Percentiles rank a stretch among this genome's conserved stretches.
phyloP scores from a whole-genome alignment of 2,113 vertebrate species.

The Seriola quinqueradiata region DNA sequence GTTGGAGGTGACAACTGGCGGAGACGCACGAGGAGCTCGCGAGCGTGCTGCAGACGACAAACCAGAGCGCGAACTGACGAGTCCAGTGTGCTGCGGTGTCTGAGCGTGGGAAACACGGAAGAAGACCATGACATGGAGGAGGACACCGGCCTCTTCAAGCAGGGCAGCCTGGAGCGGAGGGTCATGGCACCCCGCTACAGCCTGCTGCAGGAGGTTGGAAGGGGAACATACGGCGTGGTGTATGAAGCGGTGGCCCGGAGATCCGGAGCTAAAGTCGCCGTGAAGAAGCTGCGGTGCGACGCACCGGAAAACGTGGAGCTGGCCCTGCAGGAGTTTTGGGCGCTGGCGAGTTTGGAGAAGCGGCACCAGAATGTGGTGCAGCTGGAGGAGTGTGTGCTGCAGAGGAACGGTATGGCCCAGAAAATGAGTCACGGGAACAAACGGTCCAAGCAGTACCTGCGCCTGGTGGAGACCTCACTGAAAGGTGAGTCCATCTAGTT shows the following conservation, averaged over 20 bases:
- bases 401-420: slow-evolving; percentile 92
- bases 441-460: slow-evolving; percentile 91
- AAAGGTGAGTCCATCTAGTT: slow-evolving; percentile 83
- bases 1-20: slow-evolving; percentile 48
- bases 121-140: slow-evolving; percentile 70
- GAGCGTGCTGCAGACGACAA: slow-evolving; percentile 47
- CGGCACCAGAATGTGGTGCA: slow-evolving; percentile 93
- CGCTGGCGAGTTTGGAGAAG: slow-evolving; percentile 90
- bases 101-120: slow-evolving; percentile 73
- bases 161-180: slow-evolving; percentile 52
- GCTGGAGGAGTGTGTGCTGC: slow-evolving; percentile 95
- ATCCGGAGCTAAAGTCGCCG: slow-evolving; percentile 89
- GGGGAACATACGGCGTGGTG: slow-evolving; percentile 96
- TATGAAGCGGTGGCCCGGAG: slow-evolving; percentile 90
- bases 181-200: slow-evolving; percentile 86
- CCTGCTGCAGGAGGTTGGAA: slow-evolving; percentile 91
- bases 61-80: slow-evolving; percentile 32
- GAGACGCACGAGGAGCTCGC: slow-evolving; percentile 62
- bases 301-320: slow-evolving; percentile 96
- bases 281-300: slow-evolving; percentile 95
- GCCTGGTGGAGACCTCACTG: slow-evolving; percentile 95
- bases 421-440: slow-evolving; percentile 96
- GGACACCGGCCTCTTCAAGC: slow-evolving; percentile 44
- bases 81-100: slow-evolving; percentile 67
- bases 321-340: slow-evolving; percentile 95